A percentile compares a stretch with the other conserved stretches of the same genome.
These are phyloP conservation scores for Ophioninae sp. DNA, from an alignment of 2,888 invertebrate genomes.

Conservation along the genomic window DNA sequence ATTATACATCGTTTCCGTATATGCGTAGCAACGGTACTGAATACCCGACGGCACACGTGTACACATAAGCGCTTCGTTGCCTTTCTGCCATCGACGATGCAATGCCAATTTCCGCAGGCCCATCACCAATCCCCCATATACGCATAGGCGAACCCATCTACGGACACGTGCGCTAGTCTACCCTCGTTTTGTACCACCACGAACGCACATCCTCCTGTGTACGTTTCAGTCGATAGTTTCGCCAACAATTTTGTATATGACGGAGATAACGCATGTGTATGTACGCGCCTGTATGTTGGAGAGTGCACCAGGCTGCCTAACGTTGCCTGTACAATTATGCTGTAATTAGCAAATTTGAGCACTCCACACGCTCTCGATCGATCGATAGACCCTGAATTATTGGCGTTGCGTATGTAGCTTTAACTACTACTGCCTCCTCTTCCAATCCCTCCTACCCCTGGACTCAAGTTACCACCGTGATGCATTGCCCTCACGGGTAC, in stretches of 20 bases:
- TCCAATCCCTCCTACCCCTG: neutral
- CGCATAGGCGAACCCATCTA: neutral
- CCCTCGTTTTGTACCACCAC: neutral
- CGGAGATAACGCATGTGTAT: conserved; percentile 2
- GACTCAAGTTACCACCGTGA: conserved; percentile 63
- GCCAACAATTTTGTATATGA: conserved; percentile 17
- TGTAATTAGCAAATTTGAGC: conserved; percentile 79
- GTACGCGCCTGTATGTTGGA: conserved; percentile 5
- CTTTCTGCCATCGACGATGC: conserved; percentile 41
- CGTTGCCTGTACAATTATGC: conserved; percentile 78
- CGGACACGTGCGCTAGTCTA: neutral
- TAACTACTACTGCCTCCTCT: conserved; percentile 41
- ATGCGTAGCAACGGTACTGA: conserved; percentile 17
- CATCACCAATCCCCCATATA: conserved; percentile 33
- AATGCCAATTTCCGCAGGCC: conserved; percentile 56
- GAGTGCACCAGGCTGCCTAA: conserved; percentile 67
- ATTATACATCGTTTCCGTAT: conserved; percentile 20
- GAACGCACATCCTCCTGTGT: neutral
- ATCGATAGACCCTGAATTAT: conserved; percentile 72
- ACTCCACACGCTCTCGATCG: conserved; percentile 71
- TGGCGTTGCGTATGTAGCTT: conserved; percentile 69
- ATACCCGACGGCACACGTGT: conserved; percentile 20
- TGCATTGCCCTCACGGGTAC: conserved; percentile 71
- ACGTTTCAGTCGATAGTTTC: conserved; percentile 35
- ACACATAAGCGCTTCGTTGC: conserved; percentile 33